Conservation (phyloP, 35 echinoderm and acorn worm species). For the Apostichopus parvimensis region DNA sequence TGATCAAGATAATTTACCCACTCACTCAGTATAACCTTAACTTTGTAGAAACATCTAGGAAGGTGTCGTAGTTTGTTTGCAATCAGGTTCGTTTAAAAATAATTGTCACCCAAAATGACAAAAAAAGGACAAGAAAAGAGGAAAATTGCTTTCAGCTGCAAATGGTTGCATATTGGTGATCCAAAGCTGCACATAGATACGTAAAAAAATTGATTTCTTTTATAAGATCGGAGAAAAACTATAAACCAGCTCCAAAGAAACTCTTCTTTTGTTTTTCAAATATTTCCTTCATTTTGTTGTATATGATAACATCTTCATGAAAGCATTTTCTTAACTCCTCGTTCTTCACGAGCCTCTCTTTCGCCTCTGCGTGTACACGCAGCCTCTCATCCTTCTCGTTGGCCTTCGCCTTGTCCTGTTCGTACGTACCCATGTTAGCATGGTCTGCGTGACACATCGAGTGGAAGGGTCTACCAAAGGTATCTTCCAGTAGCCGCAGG, state of each 20-base stretch:
- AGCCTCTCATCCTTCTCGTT: neutral
- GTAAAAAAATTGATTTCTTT: neutral
- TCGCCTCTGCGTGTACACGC: neutral
- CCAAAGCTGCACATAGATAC: no score
- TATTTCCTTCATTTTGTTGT: neutral
- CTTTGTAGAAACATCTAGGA: no score
- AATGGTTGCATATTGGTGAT: no score
- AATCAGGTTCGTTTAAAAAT: no score
- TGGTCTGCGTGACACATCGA: neutral
- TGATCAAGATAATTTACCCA: no score
- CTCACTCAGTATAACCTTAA: no score
- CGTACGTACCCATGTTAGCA: neutral
- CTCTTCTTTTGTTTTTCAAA: neutral
- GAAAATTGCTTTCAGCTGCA: no score
- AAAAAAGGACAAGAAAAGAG: no score
- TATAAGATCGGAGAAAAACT: neutral
- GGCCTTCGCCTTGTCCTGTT: neutral
- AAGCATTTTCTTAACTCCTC: neutral
- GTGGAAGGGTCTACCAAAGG: constrained; percentile 19
- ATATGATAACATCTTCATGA: neutral
- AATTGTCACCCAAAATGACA: no score
- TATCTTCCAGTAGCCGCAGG: neutral
- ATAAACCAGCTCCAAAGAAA: neutral
- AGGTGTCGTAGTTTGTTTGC: no score
- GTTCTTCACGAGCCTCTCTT: neutral